Evolutionary conservation across 2,113 vertebrate genomes (phyloP).

Genomic region (Thalassarche chlororhynchos): DNA sequence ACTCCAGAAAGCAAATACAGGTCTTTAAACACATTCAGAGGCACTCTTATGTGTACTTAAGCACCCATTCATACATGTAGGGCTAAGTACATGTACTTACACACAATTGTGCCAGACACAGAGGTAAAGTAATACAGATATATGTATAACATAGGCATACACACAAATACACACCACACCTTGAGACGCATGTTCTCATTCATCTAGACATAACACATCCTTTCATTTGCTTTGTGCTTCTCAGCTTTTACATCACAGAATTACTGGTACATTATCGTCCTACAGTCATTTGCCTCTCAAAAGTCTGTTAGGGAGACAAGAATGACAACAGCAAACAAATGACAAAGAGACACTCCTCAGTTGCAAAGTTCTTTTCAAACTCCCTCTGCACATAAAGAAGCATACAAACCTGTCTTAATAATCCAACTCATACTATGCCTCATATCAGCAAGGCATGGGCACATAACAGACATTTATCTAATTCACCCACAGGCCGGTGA

Average conservation of each 20-base stretch:
- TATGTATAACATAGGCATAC: rapidly evolving
- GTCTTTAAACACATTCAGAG: background rate
- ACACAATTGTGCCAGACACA: too few relatives aligned
- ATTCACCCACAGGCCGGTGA: background rate
- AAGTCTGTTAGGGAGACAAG: background rate
- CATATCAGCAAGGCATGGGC: background rate
- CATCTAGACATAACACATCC: background rate
- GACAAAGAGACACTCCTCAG: background rate
- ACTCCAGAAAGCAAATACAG: background rate
- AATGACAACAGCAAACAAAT: background rate
- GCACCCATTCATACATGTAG: background rate
- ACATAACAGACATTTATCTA: background rate
- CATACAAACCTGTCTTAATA: background rate
- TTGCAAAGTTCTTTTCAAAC: background rate
- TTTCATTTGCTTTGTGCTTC: background rate
- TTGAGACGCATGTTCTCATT: background rate
- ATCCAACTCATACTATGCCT: background rate
- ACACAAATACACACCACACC: background rate
- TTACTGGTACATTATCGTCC: background rate
- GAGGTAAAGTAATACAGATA: too few relatives aligned
- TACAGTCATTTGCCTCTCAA: background rate
- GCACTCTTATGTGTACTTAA: background rate
- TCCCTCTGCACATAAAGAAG: background rate
- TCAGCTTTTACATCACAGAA: background rate
- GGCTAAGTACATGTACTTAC: background rate